Evolutionary conservation across 2,797 vertebrate genomes (phyloP).

Genomic region (Ciconia nigra): DNA sequence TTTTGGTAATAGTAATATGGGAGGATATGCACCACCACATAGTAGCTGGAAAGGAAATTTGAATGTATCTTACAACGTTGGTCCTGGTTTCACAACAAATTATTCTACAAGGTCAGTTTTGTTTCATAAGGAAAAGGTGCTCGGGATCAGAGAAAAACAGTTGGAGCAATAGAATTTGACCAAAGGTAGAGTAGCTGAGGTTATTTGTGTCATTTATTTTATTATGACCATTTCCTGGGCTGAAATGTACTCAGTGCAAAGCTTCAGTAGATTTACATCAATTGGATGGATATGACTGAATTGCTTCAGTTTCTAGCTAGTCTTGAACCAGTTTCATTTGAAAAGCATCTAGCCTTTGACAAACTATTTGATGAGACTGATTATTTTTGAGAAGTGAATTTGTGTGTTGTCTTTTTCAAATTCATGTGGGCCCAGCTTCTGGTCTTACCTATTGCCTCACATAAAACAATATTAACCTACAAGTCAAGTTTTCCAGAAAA

Average conservation of each 20-base stretch:
- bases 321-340: not conserved
- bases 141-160: not conserved
- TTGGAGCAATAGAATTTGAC: not conserved
- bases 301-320: not conserved
- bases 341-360: not conserved
- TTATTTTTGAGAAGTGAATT: not conserved
- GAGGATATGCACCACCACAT: conserved; percentile 81
- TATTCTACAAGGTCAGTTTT: conserved; percentile 81
- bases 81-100: conserved; percentile 83
- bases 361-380: not conserved
- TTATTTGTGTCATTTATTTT: not conserved
- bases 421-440: not conserved
- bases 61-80: conserved; percentile 86
- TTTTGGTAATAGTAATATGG: conserved; percentile 83
- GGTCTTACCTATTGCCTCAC: not conserved
- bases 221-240: not conserved
- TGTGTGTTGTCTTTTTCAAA: not conserved
- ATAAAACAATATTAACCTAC: not conserved
- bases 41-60: conserved; percentile 88
- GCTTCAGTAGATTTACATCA: not conserved
- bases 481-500: not conserved
- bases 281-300: not conserved
- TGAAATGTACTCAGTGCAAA: not conserved
- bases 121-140: not conserved
- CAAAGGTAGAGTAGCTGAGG: not conserved